Conservation (phyloP, 92 coral and sea anemone species). For the Phenganax stokvisi region DNA sequence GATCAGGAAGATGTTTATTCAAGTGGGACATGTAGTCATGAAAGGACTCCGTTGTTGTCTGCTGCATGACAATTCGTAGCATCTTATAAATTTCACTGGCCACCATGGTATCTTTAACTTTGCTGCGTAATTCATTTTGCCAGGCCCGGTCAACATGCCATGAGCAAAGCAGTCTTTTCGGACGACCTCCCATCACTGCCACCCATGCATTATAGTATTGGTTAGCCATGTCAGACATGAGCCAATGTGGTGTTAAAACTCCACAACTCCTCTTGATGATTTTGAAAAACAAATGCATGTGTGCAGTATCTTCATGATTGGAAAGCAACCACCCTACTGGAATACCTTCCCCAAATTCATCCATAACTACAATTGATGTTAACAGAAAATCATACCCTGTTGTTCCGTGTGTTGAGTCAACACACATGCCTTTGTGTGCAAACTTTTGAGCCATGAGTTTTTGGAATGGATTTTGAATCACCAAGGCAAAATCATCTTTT, state of each 20-base stretch:
- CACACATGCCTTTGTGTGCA: slow-evolving; percentile 1
- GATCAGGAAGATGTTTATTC: slow-evolving; percentile 10
- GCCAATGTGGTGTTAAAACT: background rate
- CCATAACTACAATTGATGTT: background rate
- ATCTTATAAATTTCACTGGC: slow-evolving; percentile 43
- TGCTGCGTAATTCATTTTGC: slow-evolving; percentile 37
- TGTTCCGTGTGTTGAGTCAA: slow-evolving; percentile 12
- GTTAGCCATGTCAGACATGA: slow-evolving; percentile 26
- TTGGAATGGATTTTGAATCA: slow-evolving; percentile 24
- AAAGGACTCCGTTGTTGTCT: slow-evolving; percentile 29
- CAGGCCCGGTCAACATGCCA: slow-evolving; percentile 62
- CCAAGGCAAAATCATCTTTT: slow-evolving; percentile 10
- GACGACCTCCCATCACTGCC: slow-evolving; percentile 38
- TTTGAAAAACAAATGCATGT: slow-evolving; percentile 15
- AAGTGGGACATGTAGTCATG: slow-evolving; percentile 16
- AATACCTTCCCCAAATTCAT: slow-evolving; percentile 22
- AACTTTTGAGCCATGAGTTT: slow-evolving; percentile 18
- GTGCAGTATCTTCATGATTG: slow-evolving; percentile 1
- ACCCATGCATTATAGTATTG: slow-evolving; percentile 30
- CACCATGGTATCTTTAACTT: slow-evolving; percentile 15
- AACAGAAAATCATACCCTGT: slow-evolving; percentile 23
- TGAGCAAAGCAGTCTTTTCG: slow-evolving; percentile 34
- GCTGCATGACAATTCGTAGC: slow-evolving; percentile 34
- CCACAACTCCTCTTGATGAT: slow-evolving; percentile 19
- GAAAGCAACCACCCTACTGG: slow-evolving; percentile 3